A percentile compares a stretch with the other conserved stretches of the same genome.
These are phyloP conservation scores for Pseudocheirus occidentalis DNA, from an alignment of 2,797 vertebrate species.

Conservation along the genomic window DNA sequence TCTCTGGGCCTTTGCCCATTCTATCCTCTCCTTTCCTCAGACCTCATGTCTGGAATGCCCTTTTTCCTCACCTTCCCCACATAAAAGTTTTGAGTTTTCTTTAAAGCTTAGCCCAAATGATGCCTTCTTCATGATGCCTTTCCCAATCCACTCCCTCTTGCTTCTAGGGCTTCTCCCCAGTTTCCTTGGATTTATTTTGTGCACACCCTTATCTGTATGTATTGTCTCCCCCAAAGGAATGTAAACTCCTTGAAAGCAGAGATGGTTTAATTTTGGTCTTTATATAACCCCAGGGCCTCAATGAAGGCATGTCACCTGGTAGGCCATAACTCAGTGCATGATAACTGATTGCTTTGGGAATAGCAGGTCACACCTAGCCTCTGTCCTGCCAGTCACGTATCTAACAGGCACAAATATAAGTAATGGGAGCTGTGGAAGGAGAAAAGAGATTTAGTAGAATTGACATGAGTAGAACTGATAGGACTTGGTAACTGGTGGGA, in stretches of 20 bases:
- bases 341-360: constrained; percentile 20
- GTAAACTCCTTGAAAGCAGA: constrained; percentile 30
- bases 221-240: background rate
- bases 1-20: background rate
- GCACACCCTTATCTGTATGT: background rate
- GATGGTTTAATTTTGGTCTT: constrained; percentile 50
- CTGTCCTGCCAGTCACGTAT: constrained; percentile 22
- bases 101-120: background rate
- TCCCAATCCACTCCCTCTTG: constrained; percentile 1
- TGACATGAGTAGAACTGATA: constrained; percentile 34
- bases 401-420: constrained; percentile 39
- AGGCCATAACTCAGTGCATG: constrained; percentile 25
- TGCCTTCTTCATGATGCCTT: constrained; percentile 10
- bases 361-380: constrained; percentile 30
- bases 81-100: background rate
- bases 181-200: constrained; percentile 37
- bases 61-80: background rate
- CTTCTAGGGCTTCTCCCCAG: background rate
- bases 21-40: background rate
- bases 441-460: constrained; percentile 25
- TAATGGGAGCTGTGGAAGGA: constrained; percentile 6
- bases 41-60: background rate
- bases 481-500: background rate
- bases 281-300: constrained; percentile 18
- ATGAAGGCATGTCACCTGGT: constrained; percentile 29